These are phyloP conservation scores for Acanthosepion esculentum DNA, from an alignment of 2,888 invertebrate species.

Conservation along the genomic window DNA sequence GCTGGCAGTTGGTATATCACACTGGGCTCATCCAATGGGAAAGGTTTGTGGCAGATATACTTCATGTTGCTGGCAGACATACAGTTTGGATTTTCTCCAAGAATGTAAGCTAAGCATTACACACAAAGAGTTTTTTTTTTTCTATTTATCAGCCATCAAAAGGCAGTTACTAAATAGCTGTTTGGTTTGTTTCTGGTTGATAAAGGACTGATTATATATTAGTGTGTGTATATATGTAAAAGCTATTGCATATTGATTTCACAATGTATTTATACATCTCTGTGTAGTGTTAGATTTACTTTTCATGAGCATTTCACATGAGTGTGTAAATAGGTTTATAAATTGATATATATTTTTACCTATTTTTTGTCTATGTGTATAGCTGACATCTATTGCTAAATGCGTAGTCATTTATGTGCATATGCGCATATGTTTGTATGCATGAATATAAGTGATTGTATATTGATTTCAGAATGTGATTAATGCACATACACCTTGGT, in stretches of 20 bases:
- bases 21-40: slow-evolving; percentile 2
- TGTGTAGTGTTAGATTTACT: neutral
- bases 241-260: no score
- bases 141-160: slow-evolving; percentile 15
- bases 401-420: no score
- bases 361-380: neutral
- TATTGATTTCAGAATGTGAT: no score
- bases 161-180: neutral
- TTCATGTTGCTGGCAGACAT: neutral
- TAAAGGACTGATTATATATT: neutral
- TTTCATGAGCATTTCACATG: neutral
- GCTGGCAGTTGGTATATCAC: neutral
- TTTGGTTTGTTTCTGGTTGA: neutral
- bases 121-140: neutral
- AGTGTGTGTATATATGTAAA: no score
- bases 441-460: no score
- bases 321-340: neutral
- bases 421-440: no score
- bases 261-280: no score
- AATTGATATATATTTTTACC: neutral
- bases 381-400: no score
- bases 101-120: neutral
- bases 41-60: neutral
- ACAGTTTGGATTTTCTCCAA: neutral
- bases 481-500: no score